Percentiles rank a stretch among this genome's conserved stretches.
These are phyloP conservation scores for Megaceryle alcyon DNA, from an alignment of 2,797 vertebrate species.

Conservation along the genomic window DNA sequence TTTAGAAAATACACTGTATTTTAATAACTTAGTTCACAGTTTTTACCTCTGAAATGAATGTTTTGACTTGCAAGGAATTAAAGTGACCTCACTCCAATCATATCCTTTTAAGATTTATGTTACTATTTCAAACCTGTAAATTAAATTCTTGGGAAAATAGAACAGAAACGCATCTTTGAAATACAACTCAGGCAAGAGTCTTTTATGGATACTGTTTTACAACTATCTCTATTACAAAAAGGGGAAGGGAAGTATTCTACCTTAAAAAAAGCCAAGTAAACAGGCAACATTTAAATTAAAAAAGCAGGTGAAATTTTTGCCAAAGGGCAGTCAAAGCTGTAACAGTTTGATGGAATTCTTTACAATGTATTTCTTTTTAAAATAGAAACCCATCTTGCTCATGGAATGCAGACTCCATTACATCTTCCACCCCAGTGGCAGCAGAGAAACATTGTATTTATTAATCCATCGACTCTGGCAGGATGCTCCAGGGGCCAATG, in stretches of 20 bases:
- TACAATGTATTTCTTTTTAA: conserved; percentile 59
- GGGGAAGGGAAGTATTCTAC: not conserved
- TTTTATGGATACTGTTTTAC: not conserved
- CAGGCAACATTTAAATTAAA: conserved; percentile 53
- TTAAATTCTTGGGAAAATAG: not conserved
- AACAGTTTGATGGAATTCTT: conserved; percentile 63
- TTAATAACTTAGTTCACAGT: not conserved
- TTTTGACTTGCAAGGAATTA: conserved; percentile 31
- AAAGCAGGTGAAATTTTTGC: conserved; percentile 12
- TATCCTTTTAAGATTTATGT: not conserved
- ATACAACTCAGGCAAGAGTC: not conserved
- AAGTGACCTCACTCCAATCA: conserved; percentile 13
- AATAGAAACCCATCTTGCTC: conserved; percentile 40
- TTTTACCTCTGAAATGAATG: conserved; percentile 5
- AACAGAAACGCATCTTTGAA: conserved; percentile 9
- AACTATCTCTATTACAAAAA: not conserved
- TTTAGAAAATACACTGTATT: conserved; percentile 31
- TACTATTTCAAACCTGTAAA: conserved; percentile 5
- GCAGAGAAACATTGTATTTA: conserved; percentile 60
- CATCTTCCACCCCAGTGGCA: conserved; percentile 38
- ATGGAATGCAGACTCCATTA: conserved; percentile 64
- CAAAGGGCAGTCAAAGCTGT: conserved; percentile 39
- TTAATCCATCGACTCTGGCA: conserved; percentile 44
- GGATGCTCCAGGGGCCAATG: conserved; percentile 62
- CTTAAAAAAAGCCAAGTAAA: conserved; percentile 34